Conservation (phyloP, 2,797 vertebrate genomes). For the Typhlichthys subterraneus region DNA sequence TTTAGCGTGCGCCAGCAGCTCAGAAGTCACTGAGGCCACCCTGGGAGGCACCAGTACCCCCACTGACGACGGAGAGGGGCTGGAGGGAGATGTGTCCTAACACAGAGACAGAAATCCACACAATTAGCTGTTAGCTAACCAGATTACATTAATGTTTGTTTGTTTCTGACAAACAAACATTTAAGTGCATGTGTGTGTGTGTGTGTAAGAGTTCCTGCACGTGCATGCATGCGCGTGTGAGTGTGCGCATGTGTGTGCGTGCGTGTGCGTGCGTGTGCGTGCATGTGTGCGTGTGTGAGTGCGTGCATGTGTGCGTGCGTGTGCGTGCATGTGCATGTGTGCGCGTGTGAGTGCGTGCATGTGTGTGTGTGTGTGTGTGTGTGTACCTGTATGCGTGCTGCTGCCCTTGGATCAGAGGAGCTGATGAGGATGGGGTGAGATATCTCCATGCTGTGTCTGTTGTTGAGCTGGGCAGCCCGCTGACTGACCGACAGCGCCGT, state of each 20-base stretch:
- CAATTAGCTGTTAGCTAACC: not conserved
- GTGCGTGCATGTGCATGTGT: not conserved
- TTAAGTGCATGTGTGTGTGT: not conserved
- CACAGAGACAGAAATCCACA: not conserved
- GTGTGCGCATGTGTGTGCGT: too few species aligned
- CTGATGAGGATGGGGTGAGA: constrained; percentile 96
- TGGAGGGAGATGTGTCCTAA: constrained; percentile 84
- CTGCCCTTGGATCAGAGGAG: constrained; percentile 92
- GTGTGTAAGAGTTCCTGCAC: too few species aligned
- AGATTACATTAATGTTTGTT: too few species aligned
- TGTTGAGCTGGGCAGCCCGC: constrained; percentile 90
- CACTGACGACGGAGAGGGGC: constrained; percentile 76
- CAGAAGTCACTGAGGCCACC: constrained; percentile 84
- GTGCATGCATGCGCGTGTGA: too few species aligned
- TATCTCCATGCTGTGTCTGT: constrained; percentile 99
- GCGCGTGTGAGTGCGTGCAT: not conserved
- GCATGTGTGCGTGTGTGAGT: too few species aligned
- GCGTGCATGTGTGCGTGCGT: too few species aligned
- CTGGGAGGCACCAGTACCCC: constrained; percentile 80
- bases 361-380: constrained; percentile 8
- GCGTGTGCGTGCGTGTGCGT: too few species aligned
- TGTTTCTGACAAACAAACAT: too few species aligned
- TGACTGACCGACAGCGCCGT: constrained; percentile 94
- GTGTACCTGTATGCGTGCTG: constrained; percentile 85
- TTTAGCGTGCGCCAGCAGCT: constrained; percentile 88